Evolutionary conservation across 2,888 invertebrate genomes (phyloP), one percentile per base, ranked within the genome.

Genomic region (Chorisops tibialis): DNA sequence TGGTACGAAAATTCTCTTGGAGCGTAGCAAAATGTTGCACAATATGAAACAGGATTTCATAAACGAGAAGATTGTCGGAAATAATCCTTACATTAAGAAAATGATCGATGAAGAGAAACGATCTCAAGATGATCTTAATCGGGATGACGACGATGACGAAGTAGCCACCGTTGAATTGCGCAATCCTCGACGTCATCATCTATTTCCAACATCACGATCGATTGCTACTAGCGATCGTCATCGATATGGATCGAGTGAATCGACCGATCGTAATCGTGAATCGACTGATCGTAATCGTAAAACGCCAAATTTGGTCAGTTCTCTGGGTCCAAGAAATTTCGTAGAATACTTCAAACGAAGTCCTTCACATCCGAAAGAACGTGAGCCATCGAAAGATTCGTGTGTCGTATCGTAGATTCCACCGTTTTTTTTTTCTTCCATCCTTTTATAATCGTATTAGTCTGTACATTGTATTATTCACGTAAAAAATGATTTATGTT

Each of bases 21-120:
- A 77, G 64, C 75, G 77, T 11, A 74, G 79, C 62, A 74, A 77
- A 65, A 71, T 72, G 43, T 59, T 79, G 48, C 78, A 77, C 24
- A 71, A 74, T 62, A 74, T 73, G 22, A 79, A 79, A 62, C 68
- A 76, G 19, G 77, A 79, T 3, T 79, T 79, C 65, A 74, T 79
- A 43, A 74, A 77, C 56, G 77, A 77, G 24, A 75, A 76, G 30
- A 74, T 75, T 5, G 74, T 70, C 11, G 77, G 76, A 19, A 73
- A 74, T 2, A 79, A 79, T 74, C 77, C 78, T 3, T 79, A 79
- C 45, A 72, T 78, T 66, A 73, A 73, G 16, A 73, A 75, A 47
- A 74, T 74, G 7, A 70, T 74, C 12, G 70, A 70, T 21, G 70
- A 70, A 19, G 66, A 66, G 21, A 67, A 69, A 38, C 45, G 62